phyloP scores from a whole-genome alignment of 2,888 invertebrate species.

The Phengaris arion region DNA sequence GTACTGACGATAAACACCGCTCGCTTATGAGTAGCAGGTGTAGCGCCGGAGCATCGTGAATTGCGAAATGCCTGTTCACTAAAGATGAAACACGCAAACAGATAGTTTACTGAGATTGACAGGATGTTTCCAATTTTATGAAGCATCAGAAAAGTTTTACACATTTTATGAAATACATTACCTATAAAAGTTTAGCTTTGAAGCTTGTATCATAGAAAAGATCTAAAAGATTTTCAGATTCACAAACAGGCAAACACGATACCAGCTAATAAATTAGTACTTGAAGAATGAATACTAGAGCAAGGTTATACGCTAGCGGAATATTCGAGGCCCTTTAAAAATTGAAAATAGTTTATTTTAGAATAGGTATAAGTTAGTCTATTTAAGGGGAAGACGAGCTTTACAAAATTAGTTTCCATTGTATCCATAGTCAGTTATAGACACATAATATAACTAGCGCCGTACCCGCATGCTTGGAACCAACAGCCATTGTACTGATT shows the following conservation, averaged over 20 bases:
- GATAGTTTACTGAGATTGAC: neutral
- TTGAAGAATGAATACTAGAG: neutral
- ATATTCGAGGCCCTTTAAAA: neutral
- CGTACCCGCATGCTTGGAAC: constrained; percentile 32
- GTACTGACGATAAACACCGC: neutral
- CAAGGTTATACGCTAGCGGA: constrained; percentile 1
- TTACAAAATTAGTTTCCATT: constrained; percentile 1
- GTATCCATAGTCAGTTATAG: neutral
- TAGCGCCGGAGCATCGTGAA: neutral
- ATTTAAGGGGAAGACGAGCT: neutral
- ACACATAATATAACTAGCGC: constrained; percentile 6
- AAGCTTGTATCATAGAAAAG: too few relatives aligned
- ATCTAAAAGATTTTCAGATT: neutral
- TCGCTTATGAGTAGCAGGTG: constrained; percentile 11
- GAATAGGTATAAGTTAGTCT: neutral
- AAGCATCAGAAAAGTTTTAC: neutral
- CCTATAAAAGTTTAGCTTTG: too few relatives aligned
- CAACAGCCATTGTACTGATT: constrained; percentile 46
- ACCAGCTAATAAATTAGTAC: neutral
- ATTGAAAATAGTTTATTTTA: neutral
- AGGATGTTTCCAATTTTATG: neutral
- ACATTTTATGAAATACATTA: neutral
- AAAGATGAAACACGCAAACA: neutral
- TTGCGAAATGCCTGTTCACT: neutral
- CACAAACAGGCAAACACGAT: neutral